These are phyloP conservation scores for Enteromius unitaeniatus DNA, from an alignment of 2,797 vertebrate genomes.

Conservation along the genomic window DNA sequence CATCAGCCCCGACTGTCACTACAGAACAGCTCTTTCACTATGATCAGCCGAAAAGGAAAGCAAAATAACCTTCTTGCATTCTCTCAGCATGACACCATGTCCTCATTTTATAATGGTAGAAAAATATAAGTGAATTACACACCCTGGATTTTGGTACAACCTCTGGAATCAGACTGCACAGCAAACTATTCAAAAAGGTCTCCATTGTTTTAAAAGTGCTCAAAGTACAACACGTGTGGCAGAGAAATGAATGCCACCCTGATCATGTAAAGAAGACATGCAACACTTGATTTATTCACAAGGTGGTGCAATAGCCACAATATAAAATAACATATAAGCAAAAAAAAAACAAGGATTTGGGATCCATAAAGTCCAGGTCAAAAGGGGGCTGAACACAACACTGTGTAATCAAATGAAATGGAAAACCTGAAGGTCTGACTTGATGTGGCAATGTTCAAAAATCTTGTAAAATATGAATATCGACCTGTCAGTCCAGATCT, in stretches of 20 bases:
- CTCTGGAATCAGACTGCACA: background rate
- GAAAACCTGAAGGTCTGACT: background rate
- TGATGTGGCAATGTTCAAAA: background rate
- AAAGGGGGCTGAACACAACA: background rate
- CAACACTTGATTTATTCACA: constrained; percentile 76
- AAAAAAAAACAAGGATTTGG: background rate
- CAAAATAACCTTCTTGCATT: background rate
- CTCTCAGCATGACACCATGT: constrained; percentile 14
- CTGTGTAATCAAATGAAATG: background rate
- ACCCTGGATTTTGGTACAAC: background rate
- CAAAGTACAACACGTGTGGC: background rate
- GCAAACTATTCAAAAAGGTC: constrained; percentile 1
- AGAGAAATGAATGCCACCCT: background rate
- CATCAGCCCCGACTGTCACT: background rate
- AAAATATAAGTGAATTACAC: background rate
- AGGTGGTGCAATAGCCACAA: constrained; percentile 74
- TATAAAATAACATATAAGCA: background rate
- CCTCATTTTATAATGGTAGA: constrained; percentile 3
- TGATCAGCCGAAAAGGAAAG: background rate
- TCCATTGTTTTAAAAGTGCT: background rate
- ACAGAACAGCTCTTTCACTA: background rate
- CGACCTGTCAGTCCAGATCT: background rate
- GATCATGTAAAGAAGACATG: constrained; percentile 58
- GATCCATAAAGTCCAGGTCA: background rate
- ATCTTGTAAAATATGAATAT: constrained; percentile 3